Base-by-base conservation (phyloP, 2,888 invertebrate genomes). In the Monoplex corrugatus region DNA sequence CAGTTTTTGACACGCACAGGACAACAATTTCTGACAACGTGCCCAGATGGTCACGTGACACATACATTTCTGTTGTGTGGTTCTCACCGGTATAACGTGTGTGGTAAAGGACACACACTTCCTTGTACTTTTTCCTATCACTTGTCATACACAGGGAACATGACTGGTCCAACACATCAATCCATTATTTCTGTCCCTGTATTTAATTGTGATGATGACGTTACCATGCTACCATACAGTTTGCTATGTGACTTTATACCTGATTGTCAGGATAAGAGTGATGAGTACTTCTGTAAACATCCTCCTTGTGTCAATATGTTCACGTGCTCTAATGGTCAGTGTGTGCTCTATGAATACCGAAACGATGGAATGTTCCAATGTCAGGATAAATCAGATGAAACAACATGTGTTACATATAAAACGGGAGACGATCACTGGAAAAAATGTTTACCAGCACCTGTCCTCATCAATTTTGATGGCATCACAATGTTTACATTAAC, bases 231-330 rank as follows among this genome's bases (percentile, higher is more conserved):
- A 28, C 10, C 78, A 80, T 80, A 43, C 43, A 43, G 23, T 10
- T 28, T 80, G 43, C 28, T 80, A 23, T 80, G 78, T 43, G 43
- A 80, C 78, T 80, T 80, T 10, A 23, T 80, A 6, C 23, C 23
- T 3, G 78, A 80, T 23, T 80, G 78, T 40, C 78, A 13, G 23
- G 78, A 80, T 19, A 43, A 0, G 43, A 80, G 28, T 80, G 78
- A 80, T 80, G 78, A 80, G 23, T 80, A 40, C 3, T 40, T 80
- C 78, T 80, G 78, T 80, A 40, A 43, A 5, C 43, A 80, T 40
- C 28, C 78, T 32, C 16, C 40, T 5, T 80, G 78, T 43, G 6
- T 28, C 8, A 40, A 28, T 16, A 40, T 23, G 8, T 80, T 80
- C 23, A 43, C 43, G 6, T 80, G 78, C 43, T 16, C 40, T 43